Base-by-base conservation (phyloP, 2,888 invertebrate genomes). In the Choreutis nemorana region DNA sequence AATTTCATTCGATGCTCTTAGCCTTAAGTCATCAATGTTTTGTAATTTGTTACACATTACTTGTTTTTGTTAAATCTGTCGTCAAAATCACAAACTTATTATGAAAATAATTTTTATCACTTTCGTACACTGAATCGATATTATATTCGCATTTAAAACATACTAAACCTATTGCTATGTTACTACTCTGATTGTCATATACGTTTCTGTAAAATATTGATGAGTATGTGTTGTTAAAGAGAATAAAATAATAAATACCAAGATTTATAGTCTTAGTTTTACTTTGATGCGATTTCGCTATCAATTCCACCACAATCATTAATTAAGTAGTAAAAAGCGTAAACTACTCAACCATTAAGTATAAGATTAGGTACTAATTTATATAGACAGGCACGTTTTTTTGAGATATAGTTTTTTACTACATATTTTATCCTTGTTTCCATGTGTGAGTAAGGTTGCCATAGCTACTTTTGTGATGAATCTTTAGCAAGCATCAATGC, bases 151-250 rank as follows among this genome's bases (percentile, higher is more conserved):
- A 73, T 72, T 66, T 66, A 68, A 61, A n/a, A n/a, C n/a, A 62
- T 63, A 65, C 54, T 68, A 64, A 70, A 65, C 63, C 61, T 71
- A 72, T 66, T 65, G 62, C 56, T 75, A 71, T 66, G 75, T 75
- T 75, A 75, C 55, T 71, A 72, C 57, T 72, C 72, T 75, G 73
- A 77, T 71, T 77, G 71, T 78, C 77, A 70, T 70, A 75, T 73
- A 79, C 65, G 77, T 79, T 79, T 79, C 79, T 81, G 80, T 81
- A 80, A 78, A 68, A 73, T 79, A 78, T 75, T 73, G n/a, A n/a
- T n/a, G 75, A 78, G 68, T 80, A 80, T 80, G 80, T 80, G 80
- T 80, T 80, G 80, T 80, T 80, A 73, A 78, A 79, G 68, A 78
- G 70, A 78, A 78, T 77, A 73, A 79, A 75, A 62, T 71, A 75